Percentiles rank a stretch among this genome's conserved stretches.
Evolutionary conservation across 2,888 invertebrate genomes (phyloP).

Genomic region (Drosophila sordidapex): DNA sequence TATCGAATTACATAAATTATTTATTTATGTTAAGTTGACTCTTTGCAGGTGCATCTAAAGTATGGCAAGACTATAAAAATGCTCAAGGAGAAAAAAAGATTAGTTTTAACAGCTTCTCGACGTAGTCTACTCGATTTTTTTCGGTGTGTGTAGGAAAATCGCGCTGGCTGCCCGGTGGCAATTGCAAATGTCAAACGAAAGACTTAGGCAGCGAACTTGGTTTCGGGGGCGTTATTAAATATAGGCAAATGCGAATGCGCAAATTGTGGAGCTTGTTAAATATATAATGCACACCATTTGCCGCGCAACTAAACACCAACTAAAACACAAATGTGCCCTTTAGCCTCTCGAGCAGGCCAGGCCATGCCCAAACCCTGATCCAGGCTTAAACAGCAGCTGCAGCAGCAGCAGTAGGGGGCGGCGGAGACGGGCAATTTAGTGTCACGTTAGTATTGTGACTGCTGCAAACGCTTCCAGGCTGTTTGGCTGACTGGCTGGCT

Average conservation of each 20-base stretch:
- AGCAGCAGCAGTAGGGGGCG: neutral
- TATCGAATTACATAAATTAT: neutral
- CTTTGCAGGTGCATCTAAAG: neutral
- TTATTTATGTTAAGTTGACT: neutral
- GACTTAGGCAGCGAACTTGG: constrained; percentile 76
- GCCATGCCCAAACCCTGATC: constrained; percentile 10
- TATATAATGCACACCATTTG: constrained; percentile 75
- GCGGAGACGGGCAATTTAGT: constrained; percentile 64
- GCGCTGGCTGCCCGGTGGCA: constrained; percentile 46
- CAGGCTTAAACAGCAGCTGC: constrained; percentile 1
- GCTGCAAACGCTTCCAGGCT: constrained; percentile 65
- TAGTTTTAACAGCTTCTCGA: neutral
- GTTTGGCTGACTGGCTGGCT: constrained; percentile 25
- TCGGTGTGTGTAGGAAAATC: constrained; percentile 3
- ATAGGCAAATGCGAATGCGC: constrained; percentile 68
- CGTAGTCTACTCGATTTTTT: neutral
- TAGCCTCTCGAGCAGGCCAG: constrained; percentile 48
- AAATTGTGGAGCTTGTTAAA: constrained; percentile 72
- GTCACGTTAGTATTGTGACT: constrained; percentile 77
- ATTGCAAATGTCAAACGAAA: constrained; percentile 73
- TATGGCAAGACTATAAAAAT: neutral
- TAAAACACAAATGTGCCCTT: constrained; percentile 72
- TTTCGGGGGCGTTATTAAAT: constrained; percentile 60
- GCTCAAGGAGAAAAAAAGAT: neutral
- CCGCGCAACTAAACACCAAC: constrained; percentile 46